Base-by-base conservation (phyloP, 2,888 invertebrate species). In the Agrotis exclamationis region DNA sequence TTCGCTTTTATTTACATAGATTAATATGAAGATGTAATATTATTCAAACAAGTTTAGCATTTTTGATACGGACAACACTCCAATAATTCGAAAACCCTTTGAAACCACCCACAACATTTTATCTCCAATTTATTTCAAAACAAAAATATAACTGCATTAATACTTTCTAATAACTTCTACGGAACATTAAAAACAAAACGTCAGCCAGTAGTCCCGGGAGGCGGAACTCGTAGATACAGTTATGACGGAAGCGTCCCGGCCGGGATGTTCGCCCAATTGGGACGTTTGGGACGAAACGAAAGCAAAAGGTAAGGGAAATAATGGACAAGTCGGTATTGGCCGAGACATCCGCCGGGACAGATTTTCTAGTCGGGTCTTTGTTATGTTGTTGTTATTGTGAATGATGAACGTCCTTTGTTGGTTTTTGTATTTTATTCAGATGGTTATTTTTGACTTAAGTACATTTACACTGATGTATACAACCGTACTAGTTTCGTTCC, bases 221-320 rank as follows among this genome's bases (percentile, higher is more conserved):
- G 68, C 58, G 65, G 71, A 76, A 81, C 74, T 76, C 51, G 33
- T 64, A 59, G 65, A 79, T 70, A 74, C 74, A 72, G 66, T 75
- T 75, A 79, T 76, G 82, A 76, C 69, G 54, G 68, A 71, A 84
- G 53, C 47, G 22, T 47, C 33, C 44, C 75, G 28, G 48, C 18
- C 20, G 58, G 48, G 63, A 51, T 47, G 47, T 48, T 16, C 9
- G 44, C 16, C 58, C 54, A 58, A 39, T 20, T 16, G 73, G 53
- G 66, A 67, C 59, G 22, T 28, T 74, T 33, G 24, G 58, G 64
- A 64, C 54, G 57, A 63, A 75, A 57, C 33, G 56, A 70, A 78
- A 58, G 50, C 24, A 66, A 74, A 72, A 67, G 50, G 63, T 51
- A 66, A 20, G 56, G 24, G 33, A 58, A 79, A 68, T 72, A 79